A percentile compares a stretch with the other conserved stretches of the same genome.
These are phyloP conservation scores for Thaumetopoea pityocampa DNA, from an alignment of 1,140 invertebrate genomes.

Conservation along the genomic window DNA sequence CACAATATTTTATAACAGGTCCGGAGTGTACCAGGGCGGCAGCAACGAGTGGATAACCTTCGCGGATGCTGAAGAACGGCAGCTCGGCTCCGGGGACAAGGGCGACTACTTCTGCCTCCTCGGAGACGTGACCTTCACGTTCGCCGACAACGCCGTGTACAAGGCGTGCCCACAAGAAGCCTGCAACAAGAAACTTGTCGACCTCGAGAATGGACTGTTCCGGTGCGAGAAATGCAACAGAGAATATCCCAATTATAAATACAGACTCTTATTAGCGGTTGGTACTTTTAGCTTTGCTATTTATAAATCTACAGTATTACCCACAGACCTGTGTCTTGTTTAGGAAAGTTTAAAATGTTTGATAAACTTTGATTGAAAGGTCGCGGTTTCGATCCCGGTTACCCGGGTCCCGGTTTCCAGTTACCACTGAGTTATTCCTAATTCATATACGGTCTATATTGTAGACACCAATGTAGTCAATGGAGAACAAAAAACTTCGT, in stretches of 20 bases:
- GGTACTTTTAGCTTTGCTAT: conserved; percentile 50
- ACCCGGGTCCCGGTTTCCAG: no score
- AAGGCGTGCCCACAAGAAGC: conserved; percentile 90
- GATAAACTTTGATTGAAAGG: no score
- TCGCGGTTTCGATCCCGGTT: no score
- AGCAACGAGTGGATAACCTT: conserved; percentile 82
- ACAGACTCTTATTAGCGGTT: conserved; percentile 88
- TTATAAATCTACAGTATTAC: no score
- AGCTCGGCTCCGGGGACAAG: conserved; percentile 82
- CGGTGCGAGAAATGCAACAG: conserved; percentile 96
- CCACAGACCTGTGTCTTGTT: no score
- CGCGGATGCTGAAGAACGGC: conserved; percentile 81
- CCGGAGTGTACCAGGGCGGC: conserved; percentile 56
- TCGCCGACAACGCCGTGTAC: conserved; percentile 90
- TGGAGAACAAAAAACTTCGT: no score
- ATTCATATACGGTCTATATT: no score
- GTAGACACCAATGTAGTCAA: no score
- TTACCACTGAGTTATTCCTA: no score
- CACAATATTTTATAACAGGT: conserved; percentile 30
- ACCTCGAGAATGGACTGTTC: conserved; percentile 90
- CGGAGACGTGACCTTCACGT: conserved; percentile 61
- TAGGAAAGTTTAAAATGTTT: no score
- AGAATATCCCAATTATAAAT: conserved; percentile 91
- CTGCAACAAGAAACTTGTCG: conserved; percentile 96
- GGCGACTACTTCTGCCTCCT: conserved; percentile 83